Conservation (phyloP, 2,797 vertebrate species). For the Gymnodraco acuticeps region DNA sequence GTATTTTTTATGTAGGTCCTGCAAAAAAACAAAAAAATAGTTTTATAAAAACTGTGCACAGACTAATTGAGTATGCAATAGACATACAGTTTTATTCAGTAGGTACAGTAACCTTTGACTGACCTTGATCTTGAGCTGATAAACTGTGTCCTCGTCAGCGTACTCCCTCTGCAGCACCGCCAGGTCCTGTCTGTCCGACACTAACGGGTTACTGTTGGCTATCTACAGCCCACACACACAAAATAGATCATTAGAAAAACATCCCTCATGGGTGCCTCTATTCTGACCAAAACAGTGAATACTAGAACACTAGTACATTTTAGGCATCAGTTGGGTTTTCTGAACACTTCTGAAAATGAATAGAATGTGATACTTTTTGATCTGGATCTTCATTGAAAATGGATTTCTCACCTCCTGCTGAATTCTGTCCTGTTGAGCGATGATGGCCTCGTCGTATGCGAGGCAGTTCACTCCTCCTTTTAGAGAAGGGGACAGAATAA, state of each 20-base stretch:
- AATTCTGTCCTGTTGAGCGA: constrained; percentile 96
- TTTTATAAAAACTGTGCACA: background rate
- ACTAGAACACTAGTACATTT: background rate
- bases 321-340: background rate
- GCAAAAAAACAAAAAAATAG: constrained; percentile 12
- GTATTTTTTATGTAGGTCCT: constrained; percentile 95
- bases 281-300: background rate
- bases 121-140: constrained; percentile 95
- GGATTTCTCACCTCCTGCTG: constrained; percentile 89
- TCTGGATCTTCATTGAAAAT: background rate
- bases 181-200: constrained; percentile 93
- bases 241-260: background rate
- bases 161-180: constrained; percentile 92
- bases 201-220: constrained; percentile 93
- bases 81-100: background rate
- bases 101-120: constrained; percentile 36
- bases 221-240: constrained; percentile 82
- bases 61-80: background rate
- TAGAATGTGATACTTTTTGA: background rate
- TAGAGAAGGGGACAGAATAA: constrained; percentile 15
- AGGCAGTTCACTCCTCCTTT: constrained; percentile 93
- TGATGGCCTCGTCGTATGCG: constrained; percentile 95
- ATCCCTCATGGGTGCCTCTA: background rate
- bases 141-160: constrained; percentile 91
- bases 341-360: background rate